Percentiles rank a stretch among this genome's conserved stretches.
These are phyloP conservation scores for Cryptops parisi DNA, from an alignment of 2,888 invertebrate species.

Conservation along the genomic window DNA sequence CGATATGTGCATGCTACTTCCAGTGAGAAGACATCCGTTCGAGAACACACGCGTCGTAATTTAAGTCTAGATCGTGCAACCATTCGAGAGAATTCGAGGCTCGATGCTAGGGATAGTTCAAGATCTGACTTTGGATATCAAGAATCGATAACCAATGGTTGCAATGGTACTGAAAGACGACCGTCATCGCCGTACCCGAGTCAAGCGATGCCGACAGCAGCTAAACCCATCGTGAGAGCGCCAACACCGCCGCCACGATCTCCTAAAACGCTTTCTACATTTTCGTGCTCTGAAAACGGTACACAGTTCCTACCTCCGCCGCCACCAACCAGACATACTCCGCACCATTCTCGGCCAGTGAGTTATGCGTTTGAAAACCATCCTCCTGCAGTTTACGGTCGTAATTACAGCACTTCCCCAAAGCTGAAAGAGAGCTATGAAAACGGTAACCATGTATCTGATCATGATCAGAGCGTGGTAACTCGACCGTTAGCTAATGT, in stretches of 20 bases:
- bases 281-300: not conserved
- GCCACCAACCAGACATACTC: conserved; percentile 3
- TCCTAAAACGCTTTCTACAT: not conserved
- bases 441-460: not conserved
- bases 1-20: conserved; percentile 25
- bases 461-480: not conserved
- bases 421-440: not conserved
- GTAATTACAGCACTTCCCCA: not conserved
- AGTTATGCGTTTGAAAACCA: conserved; percentile 14
- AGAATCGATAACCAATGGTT: not conserved
- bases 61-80: not conserved
- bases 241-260: conserved; percentile 18
- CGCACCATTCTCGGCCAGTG: conserved; percentile 5
- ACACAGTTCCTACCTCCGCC: conserved; percentile 13
- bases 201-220: not conserved
- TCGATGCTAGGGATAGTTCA: too few relatives aligned
- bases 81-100: not conserved
- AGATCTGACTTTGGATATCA: not conserved
- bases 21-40: conserved; percentile 39
- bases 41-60: not conserved
- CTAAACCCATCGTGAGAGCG: conserved; percentile 3
- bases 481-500: not conserved
- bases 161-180: not conserved
- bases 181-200: not conserved
- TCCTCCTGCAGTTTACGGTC: not conserved